Conservation (phyloP, 2,113 vertebrate species). For the Mionectes macconnelli region DNA sequence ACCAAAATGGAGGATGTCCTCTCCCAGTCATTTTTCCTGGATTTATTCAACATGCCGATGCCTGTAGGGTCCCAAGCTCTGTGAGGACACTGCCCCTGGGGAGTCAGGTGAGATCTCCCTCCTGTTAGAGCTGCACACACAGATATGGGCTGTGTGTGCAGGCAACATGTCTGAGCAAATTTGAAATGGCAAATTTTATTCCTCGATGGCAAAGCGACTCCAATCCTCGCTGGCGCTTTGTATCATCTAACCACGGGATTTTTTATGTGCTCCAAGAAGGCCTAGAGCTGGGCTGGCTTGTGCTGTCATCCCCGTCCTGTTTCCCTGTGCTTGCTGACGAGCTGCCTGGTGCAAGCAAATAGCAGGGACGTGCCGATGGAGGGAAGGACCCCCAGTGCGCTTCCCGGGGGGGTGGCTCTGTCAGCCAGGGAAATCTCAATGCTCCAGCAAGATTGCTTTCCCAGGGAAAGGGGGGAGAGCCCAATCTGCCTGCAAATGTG, state of each 20-base stretch:
- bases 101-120: background rate
- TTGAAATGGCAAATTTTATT: background rate
- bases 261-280: slow-evolving; percentile 12
- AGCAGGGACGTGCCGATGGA: background rate
- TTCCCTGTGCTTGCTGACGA: background rate
- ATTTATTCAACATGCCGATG: accelerated
- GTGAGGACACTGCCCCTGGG: accelerated
- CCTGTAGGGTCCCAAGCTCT: background rate
- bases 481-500: slow-evolving; percentile 30
- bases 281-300: background rate
- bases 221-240: background rate
- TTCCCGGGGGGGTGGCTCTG: background rate
- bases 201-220: background rate
- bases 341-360: background rate
- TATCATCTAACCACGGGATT: background rate
- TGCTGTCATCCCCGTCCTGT: background rate
- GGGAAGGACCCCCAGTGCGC: background rate
- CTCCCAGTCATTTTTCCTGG: accelerated
- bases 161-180: background rate
- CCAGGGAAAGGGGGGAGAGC: background rate
- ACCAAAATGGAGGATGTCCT: accelerated
- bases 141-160: background rate
- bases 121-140: accelerated
- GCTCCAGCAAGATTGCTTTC: background rate
- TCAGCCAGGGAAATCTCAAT: background rate